Percentiles rank a stretch among this genome's conserved stretches.
Conservation (phyloP, 2,797 vertebrate species). For the Squalus acanthias region DNA sequence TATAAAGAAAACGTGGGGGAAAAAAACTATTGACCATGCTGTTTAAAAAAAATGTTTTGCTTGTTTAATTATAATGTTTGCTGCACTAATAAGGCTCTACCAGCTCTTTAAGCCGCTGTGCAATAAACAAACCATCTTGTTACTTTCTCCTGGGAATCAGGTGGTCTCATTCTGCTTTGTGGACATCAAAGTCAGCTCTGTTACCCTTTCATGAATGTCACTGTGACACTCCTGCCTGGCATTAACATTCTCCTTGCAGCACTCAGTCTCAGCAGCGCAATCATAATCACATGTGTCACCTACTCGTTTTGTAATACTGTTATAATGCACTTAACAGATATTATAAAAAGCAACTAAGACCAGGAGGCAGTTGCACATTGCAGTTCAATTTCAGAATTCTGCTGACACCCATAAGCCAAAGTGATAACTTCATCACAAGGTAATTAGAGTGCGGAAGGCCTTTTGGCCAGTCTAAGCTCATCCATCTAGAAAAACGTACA, state of each 20-base stretch:
- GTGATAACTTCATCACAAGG: neutral
- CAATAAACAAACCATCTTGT: neutral
- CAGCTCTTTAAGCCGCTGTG: neutral
- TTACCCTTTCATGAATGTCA: slow-evolving; percentile 30
- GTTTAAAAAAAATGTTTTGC: neutral
- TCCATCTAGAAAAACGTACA: neutral
- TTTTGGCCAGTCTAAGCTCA: neutral
- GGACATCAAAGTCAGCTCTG: neutral
- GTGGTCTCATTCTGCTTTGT: slow-evolving; percentile 4
- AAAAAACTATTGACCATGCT: neutral
- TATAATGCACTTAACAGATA: neutral
- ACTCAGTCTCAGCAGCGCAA: neutral
- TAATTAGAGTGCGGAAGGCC: neutral
- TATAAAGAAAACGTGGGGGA: neutral
- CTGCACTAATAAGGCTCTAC: neutral
- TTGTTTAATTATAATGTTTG: neutral
- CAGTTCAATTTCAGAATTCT: neutral
- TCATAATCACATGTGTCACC: slow-evolving; percentile 5
- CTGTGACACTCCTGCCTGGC: neutral
- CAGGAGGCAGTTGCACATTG: neutral
- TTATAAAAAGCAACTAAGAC: neutral
- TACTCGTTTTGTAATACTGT: neutral
- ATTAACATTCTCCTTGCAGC: slow-evolving; percentile 27
- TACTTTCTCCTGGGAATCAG: neutral
- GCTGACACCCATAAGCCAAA: neutral